Conservation (phyloP, 35 echinoderm and acorn worm genomes). For the Ptychodera flava region DNA sequence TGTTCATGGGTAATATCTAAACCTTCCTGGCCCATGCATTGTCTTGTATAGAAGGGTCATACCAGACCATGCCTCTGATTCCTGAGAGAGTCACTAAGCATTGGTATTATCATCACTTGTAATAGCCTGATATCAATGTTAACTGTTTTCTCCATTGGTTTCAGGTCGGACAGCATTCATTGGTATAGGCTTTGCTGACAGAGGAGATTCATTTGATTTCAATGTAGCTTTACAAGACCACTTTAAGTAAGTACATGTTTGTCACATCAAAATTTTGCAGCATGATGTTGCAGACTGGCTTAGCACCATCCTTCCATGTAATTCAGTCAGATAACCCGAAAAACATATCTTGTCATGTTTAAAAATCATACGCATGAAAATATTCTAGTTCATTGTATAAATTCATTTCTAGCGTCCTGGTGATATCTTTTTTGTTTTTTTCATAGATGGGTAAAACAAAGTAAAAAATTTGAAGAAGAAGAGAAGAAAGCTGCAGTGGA, state of each 20-base stretch:
- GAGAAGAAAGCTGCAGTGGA: constrained; percentile 38
- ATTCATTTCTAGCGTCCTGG: constrained; percentile 9
- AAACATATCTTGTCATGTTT: background rate
- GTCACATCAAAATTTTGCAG: background rate
- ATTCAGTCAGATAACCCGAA: background rate
- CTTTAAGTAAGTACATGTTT: constrained; percentile 73
- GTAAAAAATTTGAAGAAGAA: constrained; percentile 68
- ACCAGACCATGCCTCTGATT: too few relatives aligned
- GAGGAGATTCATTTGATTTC: constrained; percentile 97
- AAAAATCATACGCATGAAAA: background rate
- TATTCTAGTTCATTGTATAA: background rate
- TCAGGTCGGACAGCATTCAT: constrained; percentile 83
- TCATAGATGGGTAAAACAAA: constrained; percentile 78
- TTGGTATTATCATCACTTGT: too few relatives aligned
- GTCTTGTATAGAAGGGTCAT: too few relatives aligned
- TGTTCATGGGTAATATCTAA: too few relatives aligned
- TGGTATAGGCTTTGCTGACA: constrained; percentile 86
- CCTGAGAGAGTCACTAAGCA: too few relatives aligned
- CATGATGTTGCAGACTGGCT: background rate
- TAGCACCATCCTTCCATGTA: background rate
- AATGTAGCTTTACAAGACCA: constrained; percentile 96
- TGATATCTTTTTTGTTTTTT: constrained; percentile 9
- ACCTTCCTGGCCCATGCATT: too few relatives aligned
- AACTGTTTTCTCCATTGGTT: constrained; percentile 17
- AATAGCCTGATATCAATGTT: too few relatives aligned